These are phyloP conservation scores for Saxicola maurus DNA, from an alignment of 2,797 vertebrate species.

Conservation along the genomic window DNA sequence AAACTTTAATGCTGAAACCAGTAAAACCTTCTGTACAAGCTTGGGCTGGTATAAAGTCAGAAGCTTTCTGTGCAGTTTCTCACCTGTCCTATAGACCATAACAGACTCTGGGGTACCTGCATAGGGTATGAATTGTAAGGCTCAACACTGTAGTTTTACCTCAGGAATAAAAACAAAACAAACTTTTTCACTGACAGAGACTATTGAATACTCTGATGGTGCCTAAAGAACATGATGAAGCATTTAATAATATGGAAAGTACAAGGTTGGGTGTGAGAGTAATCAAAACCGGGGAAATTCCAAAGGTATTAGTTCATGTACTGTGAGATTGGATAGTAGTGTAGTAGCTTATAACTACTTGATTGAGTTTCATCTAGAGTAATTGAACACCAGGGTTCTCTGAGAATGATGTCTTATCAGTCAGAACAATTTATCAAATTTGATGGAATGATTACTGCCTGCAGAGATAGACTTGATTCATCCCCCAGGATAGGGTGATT, in stretches of 20 bases:
- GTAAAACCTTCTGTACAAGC: not conserved
- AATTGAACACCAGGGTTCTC: not conserved
- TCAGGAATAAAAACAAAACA: not conserved
- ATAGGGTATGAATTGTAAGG: not conserved
- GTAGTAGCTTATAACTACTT: not conserved
- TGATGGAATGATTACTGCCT: not conserved
- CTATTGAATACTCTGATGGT: not conserved
- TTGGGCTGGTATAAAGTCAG: not conserved
- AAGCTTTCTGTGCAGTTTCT: not conserved
- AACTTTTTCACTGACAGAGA: not conserved
- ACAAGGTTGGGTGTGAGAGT: not conserved
- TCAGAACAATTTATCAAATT: not conserved
- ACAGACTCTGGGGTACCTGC: not conserved
- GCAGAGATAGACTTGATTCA: not conserved
- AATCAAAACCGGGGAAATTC: not conserved
- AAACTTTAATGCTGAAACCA: not conserved
- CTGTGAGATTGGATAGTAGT: not conserved
- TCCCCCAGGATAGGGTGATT: not conserved
- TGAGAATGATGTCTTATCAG: not conserved
- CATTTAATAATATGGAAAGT: not conserved
- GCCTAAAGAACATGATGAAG: not conserved
- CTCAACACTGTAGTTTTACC: not conserved
- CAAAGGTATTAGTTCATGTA: not conserved
- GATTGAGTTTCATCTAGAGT: not conserved
- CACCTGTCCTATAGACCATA: not conserved